Conservation (phyloP, 2,797 vertebrate species). For the Acrossocheilus wenchowensis region DNA sequence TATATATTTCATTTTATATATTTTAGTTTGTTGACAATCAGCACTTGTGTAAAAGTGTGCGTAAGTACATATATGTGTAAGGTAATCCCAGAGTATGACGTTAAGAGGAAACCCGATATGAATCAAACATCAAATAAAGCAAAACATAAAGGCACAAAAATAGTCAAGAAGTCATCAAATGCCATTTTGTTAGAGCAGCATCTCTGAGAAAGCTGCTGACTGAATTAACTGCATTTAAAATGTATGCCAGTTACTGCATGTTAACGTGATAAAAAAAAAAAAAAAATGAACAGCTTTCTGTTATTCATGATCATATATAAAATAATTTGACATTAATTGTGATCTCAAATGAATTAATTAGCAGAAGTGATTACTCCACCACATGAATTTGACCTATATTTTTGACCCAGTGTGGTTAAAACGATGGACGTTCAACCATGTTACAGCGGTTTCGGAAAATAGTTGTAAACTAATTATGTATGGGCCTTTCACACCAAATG, state of each 20-base stretch:
- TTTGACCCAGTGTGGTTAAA: neutral
- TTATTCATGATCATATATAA: neutral
- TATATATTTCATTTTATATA: neutral
- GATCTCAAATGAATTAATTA: neutral
- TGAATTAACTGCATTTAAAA: neutral
- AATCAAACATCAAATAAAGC: neutral
- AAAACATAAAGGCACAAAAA: neutral
- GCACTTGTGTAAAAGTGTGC: neutral
- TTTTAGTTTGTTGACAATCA: neutral
- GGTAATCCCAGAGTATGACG: too few species aligned
- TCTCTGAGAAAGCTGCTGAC: neutral
- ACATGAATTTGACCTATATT: neutral
- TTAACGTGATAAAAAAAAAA: neutral
- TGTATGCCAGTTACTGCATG: neutral
- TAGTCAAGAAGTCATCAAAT: neutral
- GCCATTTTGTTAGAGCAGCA: neutral
- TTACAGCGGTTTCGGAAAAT: neutral
- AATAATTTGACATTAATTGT: neutral
- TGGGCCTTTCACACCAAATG: neutral
- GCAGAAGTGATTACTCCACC: neutral
- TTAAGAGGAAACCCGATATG: too few species aligned
- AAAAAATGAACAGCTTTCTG: neutral
- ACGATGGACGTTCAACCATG: neutral
- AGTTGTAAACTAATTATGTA: neutral
- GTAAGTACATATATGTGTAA: neutral